Conservation (phyloP, 2,888 invertebrate species). For the Scaptomyza flava region DNA sequence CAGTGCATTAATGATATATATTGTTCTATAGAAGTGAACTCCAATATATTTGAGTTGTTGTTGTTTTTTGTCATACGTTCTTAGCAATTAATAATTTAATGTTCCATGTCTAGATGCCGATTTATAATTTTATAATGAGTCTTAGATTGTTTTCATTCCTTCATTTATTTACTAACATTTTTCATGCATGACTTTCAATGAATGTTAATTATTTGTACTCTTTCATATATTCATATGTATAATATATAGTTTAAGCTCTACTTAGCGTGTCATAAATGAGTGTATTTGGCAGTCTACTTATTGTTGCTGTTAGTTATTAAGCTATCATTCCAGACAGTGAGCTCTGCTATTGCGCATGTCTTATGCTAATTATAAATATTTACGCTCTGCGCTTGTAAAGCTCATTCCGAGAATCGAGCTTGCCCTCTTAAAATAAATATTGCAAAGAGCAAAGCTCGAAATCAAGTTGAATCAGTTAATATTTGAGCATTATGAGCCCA, state of each 20-base stretch:
- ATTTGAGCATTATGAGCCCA: not conserved
- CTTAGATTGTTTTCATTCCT: not conserved
- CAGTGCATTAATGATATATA: not conserved
- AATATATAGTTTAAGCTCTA: not conserved
- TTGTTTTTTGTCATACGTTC: not conserved
- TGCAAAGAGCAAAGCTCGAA: constrained; percentile 32
- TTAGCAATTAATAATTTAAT: not conserved
- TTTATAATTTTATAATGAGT: not conserved
- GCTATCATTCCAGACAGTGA: not conserved
- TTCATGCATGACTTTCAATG: not conserved
- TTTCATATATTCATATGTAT: too few relatives aligned
- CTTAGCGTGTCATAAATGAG: not conserved
- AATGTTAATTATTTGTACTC: not conserved
- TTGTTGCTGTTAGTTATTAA: not conserved
- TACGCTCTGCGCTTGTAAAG: constrained; percentile 6
- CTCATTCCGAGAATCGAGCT: constrained; percentile 29
- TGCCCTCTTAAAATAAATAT: constrained; percentile 24
- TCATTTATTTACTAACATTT: not conserved
- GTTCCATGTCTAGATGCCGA: constrained; percentile 1
- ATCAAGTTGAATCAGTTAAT: not conserved
- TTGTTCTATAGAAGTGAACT: constrained; percentile 8
- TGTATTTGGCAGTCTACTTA: not conserved
- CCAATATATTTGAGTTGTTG: not conserved
- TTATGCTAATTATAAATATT: constrained; percentile 42
- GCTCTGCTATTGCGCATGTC: constrained; percentile 10